phyloP scores from a whole-genome alignment of 2,113 vertebrate genomes.

The Odontesthes bonariensis region DNA sequence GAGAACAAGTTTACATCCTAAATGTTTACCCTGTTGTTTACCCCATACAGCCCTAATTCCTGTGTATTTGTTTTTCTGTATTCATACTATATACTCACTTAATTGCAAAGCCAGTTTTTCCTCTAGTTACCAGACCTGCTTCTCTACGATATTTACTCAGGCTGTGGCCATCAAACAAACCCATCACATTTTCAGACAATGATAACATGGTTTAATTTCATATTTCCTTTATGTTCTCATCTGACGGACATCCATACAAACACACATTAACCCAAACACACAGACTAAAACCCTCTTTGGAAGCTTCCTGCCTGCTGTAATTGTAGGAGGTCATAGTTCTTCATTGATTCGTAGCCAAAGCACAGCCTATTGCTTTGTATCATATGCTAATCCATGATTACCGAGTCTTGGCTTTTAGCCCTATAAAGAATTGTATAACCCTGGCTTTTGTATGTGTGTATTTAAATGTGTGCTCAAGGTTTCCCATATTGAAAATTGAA shows the following conservation, averaged over 20 bases:
- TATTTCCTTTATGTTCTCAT: slow-evolving; percentile 33
- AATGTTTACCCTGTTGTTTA: too few relatives aligned
- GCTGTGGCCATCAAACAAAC: slow-evolving; percentile 44
- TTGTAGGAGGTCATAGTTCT: slow-evolving; percentile 60
- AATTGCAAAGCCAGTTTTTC: too few relatives aligned
- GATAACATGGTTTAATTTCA: slow-evolving; percentile 52
- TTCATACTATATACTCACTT: too few relatives aligned
- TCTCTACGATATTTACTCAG: slow-evolving; percentile 33
- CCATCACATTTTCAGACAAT: slow-evolving; percentile 46
- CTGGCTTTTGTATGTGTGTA: slow-evolving; percentile 4
- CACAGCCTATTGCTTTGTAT: slow-evolving; percentile 46
- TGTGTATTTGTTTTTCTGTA: too few relatives aligned
- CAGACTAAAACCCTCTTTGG: slow-evolving; percentile 23
- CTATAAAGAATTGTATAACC: slow-evolving; percentile 28
- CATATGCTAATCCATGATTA: slow-evolving; percentile 58
- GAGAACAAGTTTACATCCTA: too few relatives aligned
- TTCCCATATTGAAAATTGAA: slow-evolving; percentile 21
- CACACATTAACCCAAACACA: slow-evolving; percentile 25
- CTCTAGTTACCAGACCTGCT: not conserved
- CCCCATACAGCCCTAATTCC: too few relatives aligned
- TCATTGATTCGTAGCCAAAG: slow-evolving; percentile 52
- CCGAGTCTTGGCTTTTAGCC: slow-evolving; percentile 52
- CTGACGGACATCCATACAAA: slow-evolving; percentile 35
- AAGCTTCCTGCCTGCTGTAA: slow-evolving; percentile 50
- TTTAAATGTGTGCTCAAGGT: slow-evolving; percentile 20